phyloP scores from a whole-genome alignment of 2,888 invertebrate species.

The Perizoma flavofasciatum region DNA sequence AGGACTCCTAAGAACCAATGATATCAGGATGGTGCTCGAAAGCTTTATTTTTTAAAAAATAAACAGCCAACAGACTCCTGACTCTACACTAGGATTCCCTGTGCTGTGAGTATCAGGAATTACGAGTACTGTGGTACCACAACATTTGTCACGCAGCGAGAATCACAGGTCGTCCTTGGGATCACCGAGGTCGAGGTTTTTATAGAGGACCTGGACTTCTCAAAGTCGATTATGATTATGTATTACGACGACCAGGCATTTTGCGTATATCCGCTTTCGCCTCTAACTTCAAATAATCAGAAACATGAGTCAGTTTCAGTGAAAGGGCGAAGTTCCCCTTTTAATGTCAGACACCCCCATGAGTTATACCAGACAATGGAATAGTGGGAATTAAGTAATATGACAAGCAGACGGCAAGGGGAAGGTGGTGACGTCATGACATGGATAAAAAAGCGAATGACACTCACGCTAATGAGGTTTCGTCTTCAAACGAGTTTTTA shows the following conservation, averaged over 20 bases:
- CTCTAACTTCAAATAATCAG: slow-evolving; percentile 19
- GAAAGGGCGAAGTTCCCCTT: slow-evolving; percentile 47
- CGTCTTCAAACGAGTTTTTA: background rate
- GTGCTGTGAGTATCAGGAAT: too few species aligned
- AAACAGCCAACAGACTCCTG: background rate
- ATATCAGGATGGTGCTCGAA: too few species aligned
- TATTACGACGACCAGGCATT: too few species aligned
- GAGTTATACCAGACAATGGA: slow-evolving; percentile 36
- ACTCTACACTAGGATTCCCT: too few species aligned
- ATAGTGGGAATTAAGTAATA: slow-evolving; percentile 29
- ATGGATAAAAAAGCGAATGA: slow-evolving; percentile 13
- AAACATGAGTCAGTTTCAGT: slow-evolving; percentile 45
- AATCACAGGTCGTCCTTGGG: too few species aligned
- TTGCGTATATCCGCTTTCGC: slow-evolving; percentile 13
- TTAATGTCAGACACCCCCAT: slow-evolving; percentile 48
- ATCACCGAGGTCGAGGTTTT: too few species aligned
- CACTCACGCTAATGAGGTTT: slow-evolving; percentile 24
- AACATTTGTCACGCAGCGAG: background rate
- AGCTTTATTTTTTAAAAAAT: too few species aligned
- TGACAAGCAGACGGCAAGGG: slow-evolving; percentile 22
- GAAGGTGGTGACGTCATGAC: slow-evolving; percentile 20
- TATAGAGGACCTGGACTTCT: too few species aligned
- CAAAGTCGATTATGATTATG: too few species aligned
- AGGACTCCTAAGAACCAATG: too few species aligned
- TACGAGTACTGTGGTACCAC: background rate